Evolutionary conservation across 2,113 vertebrate species (phyloP), one percentile per base, ranked within the genome.

Genomic region (Uria aalge): DNA sequence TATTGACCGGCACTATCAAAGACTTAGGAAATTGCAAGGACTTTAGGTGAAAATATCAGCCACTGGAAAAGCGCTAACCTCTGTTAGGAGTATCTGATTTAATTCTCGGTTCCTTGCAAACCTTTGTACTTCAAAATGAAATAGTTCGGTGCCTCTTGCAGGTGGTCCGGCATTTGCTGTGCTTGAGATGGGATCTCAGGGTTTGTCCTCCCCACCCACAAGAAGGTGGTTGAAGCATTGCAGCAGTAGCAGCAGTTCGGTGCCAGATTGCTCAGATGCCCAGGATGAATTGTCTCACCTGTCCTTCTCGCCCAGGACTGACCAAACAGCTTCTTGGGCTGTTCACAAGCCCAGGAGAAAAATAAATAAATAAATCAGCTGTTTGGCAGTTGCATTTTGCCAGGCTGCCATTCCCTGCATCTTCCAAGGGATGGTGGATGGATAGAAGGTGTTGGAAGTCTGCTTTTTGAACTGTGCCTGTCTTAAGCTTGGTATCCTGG

Each of bases 131-230:
- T 56, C 26, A n/a, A 48, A 63, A 84, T 50, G n/a, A 1, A 57
- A 4, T 5, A 52, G 26, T 52, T 92, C 36, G 14, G 71, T 73
- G 43, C 48, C 34, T 83, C 40, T 76, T 64, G 45, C 22, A 41
- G 34, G 63, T 69, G 34, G 13, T 45, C 15, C 40, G 4, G 4
- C 4, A 0, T 34, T 14, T 56, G 34, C 27, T 2, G 1, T 0
- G 6, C 43, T 60, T 6, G 5, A 55, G 53, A 7, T 82, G 66
- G 36, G 59, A 57, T 69, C n/a, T 71, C 5, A 6, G 40, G 12
- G 63, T 94, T 63, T 91, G 57, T 21, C 30, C 19, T 95, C 34
- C 74, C 23, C 16, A 3, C 15, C 26, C 68, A 27, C 1, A 1
- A 5, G 74, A 26, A 34, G 53, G 23, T 43, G 74, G 11, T 6